phyloP scores from a whole-genome alignment of 2,888 invertebrate genomes.

The Drosophila lacicola region DNA sequence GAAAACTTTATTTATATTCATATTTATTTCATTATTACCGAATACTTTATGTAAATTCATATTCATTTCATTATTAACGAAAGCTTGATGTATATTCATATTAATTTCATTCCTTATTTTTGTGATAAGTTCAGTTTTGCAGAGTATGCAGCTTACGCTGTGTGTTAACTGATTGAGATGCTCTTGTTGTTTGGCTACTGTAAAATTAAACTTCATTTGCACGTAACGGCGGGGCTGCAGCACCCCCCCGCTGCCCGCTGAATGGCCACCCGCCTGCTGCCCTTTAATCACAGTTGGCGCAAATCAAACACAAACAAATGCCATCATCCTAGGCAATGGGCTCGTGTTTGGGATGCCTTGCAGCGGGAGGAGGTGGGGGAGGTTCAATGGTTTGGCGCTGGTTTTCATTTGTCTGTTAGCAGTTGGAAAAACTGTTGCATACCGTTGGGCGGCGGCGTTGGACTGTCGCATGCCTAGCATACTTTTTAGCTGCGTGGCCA shows the following conservation, averaged over 20 bases:
- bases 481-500: constrained; percentile 71
- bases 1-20: too few relatives aligned
- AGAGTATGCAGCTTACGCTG: constrained; percentile 16
- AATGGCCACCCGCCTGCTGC: constrained; percentile 27
- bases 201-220: constrained; percentile 69
- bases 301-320: constrained; percentile 76
- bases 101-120: too few relatives aligned
- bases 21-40: too few relatives aligned
- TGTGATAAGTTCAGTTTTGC: background rate
- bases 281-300: constrained; percentile 76
- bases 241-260: constrained; percentile 18
- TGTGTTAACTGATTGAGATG: background rate
- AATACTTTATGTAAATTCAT: too few relatives aligned
- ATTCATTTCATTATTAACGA: too few relatives aligned
- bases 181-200: constrained; percentile 39
- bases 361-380: background rate
- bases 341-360: constrained; percentile 3
- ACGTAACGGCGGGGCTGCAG: constrained; percentile 22
- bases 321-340: constrained; percentile 44
- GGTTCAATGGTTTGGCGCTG: constrained; percentile 15
- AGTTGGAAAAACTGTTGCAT: constrained; percentile 69
- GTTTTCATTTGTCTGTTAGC: constrained; percentile 34
- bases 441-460: constrained; percentile 40
- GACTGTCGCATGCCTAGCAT: constrained; percentile 60
- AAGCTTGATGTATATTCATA: too few relatives aligned